Evolutionary conservation across 1,140 invertebrate species (phyloP), one percentile per base, ranked within the genome.

Genomic region (Heliconius nattereri): DNA sequence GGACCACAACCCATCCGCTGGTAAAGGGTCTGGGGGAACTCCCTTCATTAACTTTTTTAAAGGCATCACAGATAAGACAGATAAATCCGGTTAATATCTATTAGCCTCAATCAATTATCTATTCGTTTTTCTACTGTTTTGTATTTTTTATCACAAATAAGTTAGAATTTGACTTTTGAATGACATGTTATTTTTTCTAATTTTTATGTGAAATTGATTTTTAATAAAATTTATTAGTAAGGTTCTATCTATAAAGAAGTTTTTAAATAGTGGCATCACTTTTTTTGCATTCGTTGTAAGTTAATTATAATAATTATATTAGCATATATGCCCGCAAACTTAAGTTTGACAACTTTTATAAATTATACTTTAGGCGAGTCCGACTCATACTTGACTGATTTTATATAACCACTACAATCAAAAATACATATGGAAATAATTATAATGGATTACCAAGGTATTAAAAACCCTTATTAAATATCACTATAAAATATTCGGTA

Each of bases 11-110:
- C 90, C 91, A 37, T 89, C 82, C 3, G 90, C 88, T 16, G 83
- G 77, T 23, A 89, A 73, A 19, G 45, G 29, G 1, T 87, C 84
- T 9, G 76, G 71, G 8, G 86, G 86, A 8, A 86, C 60, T n/a
- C 90, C 88, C 77, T 87, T 89, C 85, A 89, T 89, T 54, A 82
- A 37, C 57, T 85, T 85, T 72, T 84, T 86, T 19, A 92, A 60
- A 3, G 90, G 70, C 91, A 92, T 91, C 5, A 52, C 19, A 52
- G 49, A 52, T 19, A 52, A 52, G 19, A 45, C 40, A 45, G 13
- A 13, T 16, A 45, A 16, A 45, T 45, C 40, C 40, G 13, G 40
- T 45, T 5, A 16, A 45, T 45, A 5, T 16, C 40, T 45, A 45
- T 16, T 45, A 45, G 13, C 16, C 13, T 45, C 49, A 52, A 52